Evolutionary conservation across 2,113 vertebrate genomes (phyloP).

Genomic region (Meriones unguiculatus): DNA sequence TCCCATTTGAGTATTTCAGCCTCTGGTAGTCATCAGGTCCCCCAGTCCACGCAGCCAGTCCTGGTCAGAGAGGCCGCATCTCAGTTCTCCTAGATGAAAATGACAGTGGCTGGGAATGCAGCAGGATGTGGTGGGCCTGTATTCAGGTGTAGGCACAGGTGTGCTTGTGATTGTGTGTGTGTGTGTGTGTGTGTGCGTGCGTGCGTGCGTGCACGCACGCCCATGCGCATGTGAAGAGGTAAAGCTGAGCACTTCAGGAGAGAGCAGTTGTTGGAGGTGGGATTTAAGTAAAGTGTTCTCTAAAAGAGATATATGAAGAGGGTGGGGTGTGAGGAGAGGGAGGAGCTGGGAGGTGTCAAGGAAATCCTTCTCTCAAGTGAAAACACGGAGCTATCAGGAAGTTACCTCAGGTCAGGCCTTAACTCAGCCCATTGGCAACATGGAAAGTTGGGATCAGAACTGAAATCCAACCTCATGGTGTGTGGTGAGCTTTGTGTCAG

Average conservation of each 20-base stretch:
- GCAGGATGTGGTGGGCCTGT: not conserved
- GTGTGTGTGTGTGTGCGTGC: not conserved
- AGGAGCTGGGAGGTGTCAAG: not conserved
- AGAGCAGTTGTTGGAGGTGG: not conserved
- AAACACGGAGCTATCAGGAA: not conserved
- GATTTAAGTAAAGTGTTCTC: not conserved
- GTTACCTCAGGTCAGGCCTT: not conserved
- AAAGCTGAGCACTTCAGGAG: not conserved
- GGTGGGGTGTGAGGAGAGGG: not conserved
- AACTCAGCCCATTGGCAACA: not conserved
- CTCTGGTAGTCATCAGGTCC: too few relatives aligned
- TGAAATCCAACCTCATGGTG: not conserved
- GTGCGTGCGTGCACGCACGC: too few relatives aligned
- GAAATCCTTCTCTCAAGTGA: constrained; percentile 24
- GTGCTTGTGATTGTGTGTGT: too few relatives aligned
- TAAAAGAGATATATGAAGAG: not conserved
- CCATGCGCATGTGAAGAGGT: too few relatives aligned
- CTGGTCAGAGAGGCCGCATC: not conserved
- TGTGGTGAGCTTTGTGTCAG: not conserved
- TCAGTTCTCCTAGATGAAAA: not conserved
- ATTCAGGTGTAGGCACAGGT: not conserved
- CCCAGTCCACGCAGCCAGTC: not conserved
- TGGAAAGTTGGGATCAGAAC: constrained; percentile 18
- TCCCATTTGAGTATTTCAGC: not conserved
- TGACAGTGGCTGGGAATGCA: not conserved